These are phyloP conservation scores for Zoanthus sociatus DNA, from an alignment of 92 coral and sea anemone genomes.

Conservation along the genomic window DNA sequence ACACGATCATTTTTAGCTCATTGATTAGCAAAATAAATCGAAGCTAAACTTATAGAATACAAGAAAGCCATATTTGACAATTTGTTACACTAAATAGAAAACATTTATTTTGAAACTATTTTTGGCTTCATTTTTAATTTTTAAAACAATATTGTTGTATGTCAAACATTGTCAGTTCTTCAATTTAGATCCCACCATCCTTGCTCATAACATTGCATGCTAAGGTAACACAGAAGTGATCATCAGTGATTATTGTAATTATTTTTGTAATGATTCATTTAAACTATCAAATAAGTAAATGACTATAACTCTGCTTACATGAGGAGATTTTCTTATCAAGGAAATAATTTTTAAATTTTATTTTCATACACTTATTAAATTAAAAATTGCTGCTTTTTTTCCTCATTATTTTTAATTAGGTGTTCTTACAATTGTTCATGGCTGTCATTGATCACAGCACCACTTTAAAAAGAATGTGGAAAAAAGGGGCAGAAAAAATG, in stretches of 20 bases:
- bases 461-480: conserved; percentile 23
- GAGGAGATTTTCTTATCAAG: not conserved
- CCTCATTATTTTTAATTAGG: not conserved
- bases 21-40: not conserved
- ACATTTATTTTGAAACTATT: not conserved
- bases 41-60: conserved; percentile 5
- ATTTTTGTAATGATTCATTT: not conserved
- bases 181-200: conserved; percentile 11
- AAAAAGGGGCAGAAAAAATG: conserved; percentile 27
- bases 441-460: conserved; percentile 20
- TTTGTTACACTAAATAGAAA: not conserved
- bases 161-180: not conserved
- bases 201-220: too few relatives aligned
- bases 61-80: not conserved
- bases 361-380: conserved; percentile 1
- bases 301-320: conserved; percentile 1
- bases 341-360: not conserved
- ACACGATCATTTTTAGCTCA: not conserved
- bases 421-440: not conserved
- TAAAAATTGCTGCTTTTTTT: not conserved
- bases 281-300: not conserved
- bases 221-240: not conserved
- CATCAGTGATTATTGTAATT: not conserved
- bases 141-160: not conserved
- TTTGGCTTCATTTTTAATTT: not conserved